Evolutionary conservation across 2,113 vertebrate species (phyloP), one percentile per base, ranked within the genome.

Genomic region (Cyprinus carpio): DNA sequence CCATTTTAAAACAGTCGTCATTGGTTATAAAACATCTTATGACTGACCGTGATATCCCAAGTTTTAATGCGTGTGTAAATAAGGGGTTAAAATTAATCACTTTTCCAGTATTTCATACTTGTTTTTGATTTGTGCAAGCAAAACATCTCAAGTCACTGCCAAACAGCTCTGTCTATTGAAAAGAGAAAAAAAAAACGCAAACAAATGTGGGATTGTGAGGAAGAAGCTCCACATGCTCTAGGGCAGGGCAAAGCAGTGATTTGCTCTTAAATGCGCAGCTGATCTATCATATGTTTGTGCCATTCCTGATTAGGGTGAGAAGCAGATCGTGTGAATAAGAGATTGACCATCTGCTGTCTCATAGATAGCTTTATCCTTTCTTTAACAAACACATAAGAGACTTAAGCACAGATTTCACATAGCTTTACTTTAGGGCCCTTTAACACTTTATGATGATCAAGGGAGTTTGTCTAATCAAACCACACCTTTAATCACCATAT

Each of bases 321-420:
- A n/a, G 12, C 71, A 75, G 51, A 56, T 37, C 3, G 12, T 69
- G 25, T 10, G 29, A 65, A 54, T 58, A 71, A 20, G 34, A 82
- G 27, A 85, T 18, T 62, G 25, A n/a, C 90, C 90, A 91, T 91
- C 90, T 92, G 92, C 31, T 81, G 65, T 82, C 87, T 89, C 86
- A 78, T 86, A 80, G 87, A 88, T 86, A 87, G 87, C 51, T 16
- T 43, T 87, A 23, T 86, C 51, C 31, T 46, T 62, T 29, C 29
- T 49, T 76, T 62, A 62, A 23, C 34, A 62, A 34, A 62, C 84
- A 29, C 0, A 56, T 20, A 79, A 87, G 34, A 88, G 87, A 90
- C 88, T 93, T 89, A 91, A 88, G 90, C 82, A 75, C 75, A 49
- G 83, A 86, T 86, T 83, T 85, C 37, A 64, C 51, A 79, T 71